Base-by-base conservation (phyloP, 2,888 invertebrate genomes). In the Epinotia nisella region DNA sequence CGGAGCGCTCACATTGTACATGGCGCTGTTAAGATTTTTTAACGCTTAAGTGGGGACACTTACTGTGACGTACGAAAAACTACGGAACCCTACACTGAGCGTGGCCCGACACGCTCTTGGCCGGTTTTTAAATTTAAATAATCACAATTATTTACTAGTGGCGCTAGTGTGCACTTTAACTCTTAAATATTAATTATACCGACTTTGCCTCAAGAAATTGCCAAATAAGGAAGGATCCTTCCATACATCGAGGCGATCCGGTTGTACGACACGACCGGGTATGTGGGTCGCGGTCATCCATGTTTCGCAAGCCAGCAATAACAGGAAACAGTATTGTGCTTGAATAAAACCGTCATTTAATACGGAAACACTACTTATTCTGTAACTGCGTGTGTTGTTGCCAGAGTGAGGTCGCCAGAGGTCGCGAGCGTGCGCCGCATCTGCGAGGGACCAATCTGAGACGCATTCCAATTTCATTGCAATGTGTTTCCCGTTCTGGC, bases 161-260 rank as follows among this genome's bases (percentile, higher is more conserved):
- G n/a, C n/a, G n/a, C n/a, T n/a, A n/a, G n/a, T n/a, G n/a, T n/a
- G n/a, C n/a, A n/a, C n/a, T n/a, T n/a, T n/a, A n/a, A n/a, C n/a
- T n/a, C n/a, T n/a, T 13, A 29, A 29, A 58, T 58, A 29, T 15
- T 24, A 11, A 15, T 15, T 15, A n/a, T 7, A 13, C 21, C 3
- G n/a, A 11, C 11, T 9, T 29, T 24, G 5, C 58, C 58, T 58
- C 29, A 58, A n/a, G 19, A 61, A 61, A 61, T 24, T 3, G 5
- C 61, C 61, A 45, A 45, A 24, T 61, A 61, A 61, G 61, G 61
- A 61, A 45, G 61, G 45, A 61, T 35, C 61, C 58, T 58, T 58
- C 29, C 29, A 29, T n/a, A 0, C 41, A 21, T 1, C 61, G 61
- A 61, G 61, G 61, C 7, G 15, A 24, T 24, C 61, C 24, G n/a